These are phyloP conservation scores for Odontocerum albicorne DNA, from an alignment of 2,888 invertebrate species.

Conservation along the genomic window DNA sequence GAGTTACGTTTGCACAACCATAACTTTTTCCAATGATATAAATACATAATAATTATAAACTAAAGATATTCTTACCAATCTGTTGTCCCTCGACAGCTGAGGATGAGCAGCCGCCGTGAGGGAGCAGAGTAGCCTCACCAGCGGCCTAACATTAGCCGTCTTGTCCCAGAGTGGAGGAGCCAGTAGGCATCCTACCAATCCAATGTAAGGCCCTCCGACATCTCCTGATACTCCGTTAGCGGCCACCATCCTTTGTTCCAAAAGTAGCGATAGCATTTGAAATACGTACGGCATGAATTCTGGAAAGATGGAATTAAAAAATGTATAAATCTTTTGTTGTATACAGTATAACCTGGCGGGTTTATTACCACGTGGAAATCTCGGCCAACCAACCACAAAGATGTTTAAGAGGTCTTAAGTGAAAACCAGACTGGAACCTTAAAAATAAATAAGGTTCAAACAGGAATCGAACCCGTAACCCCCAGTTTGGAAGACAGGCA, in stretches of 20 bases:
- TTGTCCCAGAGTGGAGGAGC: constrained; percentile 93
- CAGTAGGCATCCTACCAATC: constrained; percentile 86
- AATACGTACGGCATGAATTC: constrained; percentile 99
- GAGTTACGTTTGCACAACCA: no score
- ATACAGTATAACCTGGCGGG: no score
- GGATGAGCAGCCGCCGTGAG: constrained; percentile 62
- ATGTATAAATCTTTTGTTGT: no score
- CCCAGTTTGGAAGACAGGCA: no score
- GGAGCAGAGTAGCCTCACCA: constrained; percentile 88
- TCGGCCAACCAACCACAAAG: no score
- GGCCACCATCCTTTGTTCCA: constrained; percentile 68
- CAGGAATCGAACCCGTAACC: no score
- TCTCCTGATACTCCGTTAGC: constrained; percentile 48
- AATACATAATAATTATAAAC: not conserved
- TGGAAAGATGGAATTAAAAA: constrained; percentile 51
- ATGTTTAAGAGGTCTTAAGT: no score
- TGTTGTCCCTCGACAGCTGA: constrained; percentile 46
- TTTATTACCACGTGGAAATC: no score
- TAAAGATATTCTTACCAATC: constrained; percentile 61
- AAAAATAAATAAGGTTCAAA: no score
- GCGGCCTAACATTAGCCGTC: constrained; percentile 89
- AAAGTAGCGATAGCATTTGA: constrained; percentile 89
- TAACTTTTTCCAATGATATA: no score
- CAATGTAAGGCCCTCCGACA: constrained; percentile 83
- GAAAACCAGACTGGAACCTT: no score